Evolutionary conservation across 2,113 vertebrate genomes (phyloP).

Genomic region (Lepus timidus): DNA sequence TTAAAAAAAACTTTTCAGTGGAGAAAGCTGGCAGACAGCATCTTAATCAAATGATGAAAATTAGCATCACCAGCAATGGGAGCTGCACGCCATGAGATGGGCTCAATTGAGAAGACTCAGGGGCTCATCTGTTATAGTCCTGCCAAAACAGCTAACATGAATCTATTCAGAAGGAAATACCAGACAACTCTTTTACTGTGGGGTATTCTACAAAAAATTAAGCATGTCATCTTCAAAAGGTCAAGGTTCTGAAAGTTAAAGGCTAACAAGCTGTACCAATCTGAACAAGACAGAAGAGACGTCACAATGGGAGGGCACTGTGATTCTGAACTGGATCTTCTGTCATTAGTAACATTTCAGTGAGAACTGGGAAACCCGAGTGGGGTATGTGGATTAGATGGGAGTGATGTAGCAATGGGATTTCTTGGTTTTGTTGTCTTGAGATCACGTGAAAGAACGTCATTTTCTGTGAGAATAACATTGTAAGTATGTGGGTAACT

Average conservation of each 20-base stretch:
- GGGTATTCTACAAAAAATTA: background rate
- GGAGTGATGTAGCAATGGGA: background rate
- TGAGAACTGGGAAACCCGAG: background rate
- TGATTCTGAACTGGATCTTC: background rate
- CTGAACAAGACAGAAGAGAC: background rate
- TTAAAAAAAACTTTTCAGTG: background rate
- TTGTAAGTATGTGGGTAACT: background rate
- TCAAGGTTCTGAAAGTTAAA: background rate
- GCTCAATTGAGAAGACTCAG: background rate
- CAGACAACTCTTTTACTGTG: background rate
- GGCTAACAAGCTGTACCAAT: background rate
- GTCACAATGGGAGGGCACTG: background rate
- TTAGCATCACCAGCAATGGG: background rate
- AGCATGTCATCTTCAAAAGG: background rate
- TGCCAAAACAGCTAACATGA: background rate
- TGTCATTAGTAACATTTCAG: background rate
- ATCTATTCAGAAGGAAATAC: background rate
- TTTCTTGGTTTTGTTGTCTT: background rate
- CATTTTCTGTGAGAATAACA: background rate
- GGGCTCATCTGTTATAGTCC: background rate
- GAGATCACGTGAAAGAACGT: background rate
- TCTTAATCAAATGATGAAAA: background rate
- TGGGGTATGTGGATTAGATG: background rate
- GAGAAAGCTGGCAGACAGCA: conserved; percentile 8
- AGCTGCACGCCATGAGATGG: background rate